Evolutionary conservation across 2,888 invertebrate genomes (phyloP).

Genomic region (Panzeria rudis): DNA sequence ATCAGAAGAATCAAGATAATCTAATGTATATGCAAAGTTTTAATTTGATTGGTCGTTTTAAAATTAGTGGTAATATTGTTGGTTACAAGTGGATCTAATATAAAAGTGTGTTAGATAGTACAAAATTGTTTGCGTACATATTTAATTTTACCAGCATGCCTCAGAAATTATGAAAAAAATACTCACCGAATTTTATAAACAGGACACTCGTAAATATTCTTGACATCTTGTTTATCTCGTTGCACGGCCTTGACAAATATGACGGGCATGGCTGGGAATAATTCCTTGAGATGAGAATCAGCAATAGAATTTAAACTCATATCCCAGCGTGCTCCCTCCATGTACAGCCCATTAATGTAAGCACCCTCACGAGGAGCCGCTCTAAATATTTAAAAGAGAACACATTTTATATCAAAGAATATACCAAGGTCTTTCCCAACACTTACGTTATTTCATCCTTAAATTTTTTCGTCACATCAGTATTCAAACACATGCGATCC

Average conservation of each 20-base stretch:
- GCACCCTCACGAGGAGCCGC: conserved; percentile 95
- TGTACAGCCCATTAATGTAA: conserved; percentile 93
- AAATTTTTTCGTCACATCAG: conserved; percentile 96
- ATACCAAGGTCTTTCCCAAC: background rate
- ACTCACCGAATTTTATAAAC: conserved; percentile 92
- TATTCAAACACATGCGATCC: conserved; percentile 97
- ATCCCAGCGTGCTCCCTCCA: conserved; percentile 99
- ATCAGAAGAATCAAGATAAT: too few species aligned
- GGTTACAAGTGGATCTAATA: too few species aligned
- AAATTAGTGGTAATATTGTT: too few species aligned
- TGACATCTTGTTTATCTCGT: conserved; percentile 94
- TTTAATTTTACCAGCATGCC: too few species aligned
- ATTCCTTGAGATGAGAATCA: conserved; percentile 94
- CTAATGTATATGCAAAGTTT: too few species aligned
- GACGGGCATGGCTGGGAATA: conserved; percentile 95
- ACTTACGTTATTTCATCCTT: conserved; percentile 91
- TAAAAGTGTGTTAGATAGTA: too few species aligned
- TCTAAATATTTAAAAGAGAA: conserved; percentile 80
- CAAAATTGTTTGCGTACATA: too few species aligned
- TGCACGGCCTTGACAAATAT: conserved; percentile 93
- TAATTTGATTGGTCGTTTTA: too few species aligned
- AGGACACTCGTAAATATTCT: conserved; percentile 96
- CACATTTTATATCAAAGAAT: conserved; percentile 15
- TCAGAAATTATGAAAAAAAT: too few species aligned
- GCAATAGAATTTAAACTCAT: conserved; percentile 89